phyloP scores from a whole-genome alignment of 2,888 invertebrate genomes.

The Dolomedes plantarius region DNA sequence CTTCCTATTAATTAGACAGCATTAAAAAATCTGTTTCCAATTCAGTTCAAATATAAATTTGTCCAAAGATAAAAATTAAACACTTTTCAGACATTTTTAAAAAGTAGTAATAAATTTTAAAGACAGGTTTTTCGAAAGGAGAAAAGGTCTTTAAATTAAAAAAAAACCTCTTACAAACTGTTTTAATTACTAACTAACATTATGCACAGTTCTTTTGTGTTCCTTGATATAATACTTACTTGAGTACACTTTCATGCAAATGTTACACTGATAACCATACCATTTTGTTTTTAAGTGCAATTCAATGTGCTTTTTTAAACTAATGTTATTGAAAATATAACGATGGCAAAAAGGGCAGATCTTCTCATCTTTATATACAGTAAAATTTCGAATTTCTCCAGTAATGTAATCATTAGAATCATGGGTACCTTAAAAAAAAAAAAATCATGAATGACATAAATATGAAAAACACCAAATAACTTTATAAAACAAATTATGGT shows the following conservation, averaged over 20 bases:
- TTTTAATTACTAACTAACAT: no score
- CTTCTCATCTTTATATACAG: neutral
- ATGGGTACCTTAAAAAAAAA: neutral
- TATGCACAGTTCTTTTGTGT: constrained; percentile 43
- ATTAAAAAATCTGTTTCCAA: no score
- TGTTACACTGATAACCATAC: constrained; percentile 28
- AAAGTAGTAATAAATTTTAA: no score
- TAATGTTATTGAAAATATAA: constrained; percentile 22
- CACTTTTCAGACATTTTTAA: no score
- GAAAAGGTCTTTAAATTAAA: no score
- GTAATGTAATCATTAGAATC: neutral
- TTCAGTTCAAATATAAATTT: no score
- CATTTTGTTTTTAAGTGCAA: constrained; percentile 13
- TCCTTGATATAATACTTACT: constrained; percentile 51
- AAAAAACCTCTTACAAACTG: no score
- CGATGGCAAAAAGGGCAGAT: constrained; percentile 30
- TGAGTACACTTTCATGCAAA: constrained; percentile 37
- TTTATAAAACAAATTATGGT: no score
- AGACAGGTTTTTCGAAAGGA: no score
- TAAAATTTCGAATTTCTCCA: neutral
- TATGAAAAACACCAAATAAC: no score
- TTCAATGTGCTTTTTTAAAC: constrained; percentile 24
- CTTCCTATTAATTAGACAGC: no score
- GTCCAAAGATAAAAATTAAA: no score
- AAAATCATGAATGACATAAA: neutral